These are phyloP conservation scores for Cairina moschata DNA, from an alignment of 2,113 vertebrate genomes.

Conservation along the genomic window DNA sequence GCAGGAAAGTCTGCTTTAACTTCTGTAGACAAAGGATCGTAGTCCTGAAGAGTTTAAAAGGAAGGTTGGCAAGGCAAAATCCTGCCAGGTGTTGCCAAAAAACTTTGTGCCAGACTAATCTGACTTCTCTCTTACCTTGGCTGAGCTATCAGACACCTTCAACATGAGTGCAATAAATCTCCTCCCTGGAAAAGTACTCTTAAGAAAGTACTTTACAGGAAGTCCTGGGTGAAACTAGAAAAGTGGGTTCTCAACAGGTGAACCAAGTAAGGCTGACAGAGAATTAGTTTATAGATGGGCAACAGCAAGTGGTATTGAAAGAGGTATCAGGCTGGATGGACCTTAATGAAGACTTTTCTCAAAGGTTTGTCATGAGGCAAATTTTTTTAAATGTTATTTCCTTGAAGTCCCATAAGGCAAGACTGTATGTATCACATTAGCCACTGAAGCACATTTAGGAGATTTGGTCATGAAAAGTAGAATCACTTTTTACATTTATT, in stretches of 20 bases:
- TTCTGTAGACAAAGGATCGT: not conserved
- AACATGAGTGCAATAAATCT: not conserved
- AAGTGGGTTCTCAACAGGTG: not conserved
- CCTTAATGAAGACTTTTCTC: not conserved
- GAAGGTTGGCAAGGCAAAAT: not conserved
- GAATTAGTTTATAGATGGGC: not conserved
- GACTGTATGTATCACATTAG: not conserved
- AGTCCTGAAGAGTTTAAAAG: not conserved
- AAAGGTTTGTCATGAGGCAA: not conserved
- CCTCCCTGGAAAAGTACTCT: not conserved
- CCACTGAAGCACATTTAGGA: not conserved
- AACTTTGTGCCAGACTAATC: not conserved
- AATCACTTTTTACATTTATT: not conserved
- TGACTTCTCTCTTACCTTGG: not conserved
- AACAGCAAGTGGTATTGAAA: not conserved
- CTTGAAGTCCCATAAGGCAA: not conserved
- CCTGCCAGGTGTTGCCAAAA: slow-evolving; percentile 12
- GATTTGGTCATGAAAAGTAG: not conserved
- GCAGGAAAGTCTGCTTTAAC: not conserved
- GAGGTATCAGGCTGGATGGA: not conserved
- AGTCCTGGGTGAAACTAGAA: not conserved
- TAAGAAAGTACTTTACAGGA: slow-evolving; percentile 1
- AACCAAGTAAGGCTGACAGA: not conserved
- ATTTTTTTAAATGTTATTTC: not conserved
- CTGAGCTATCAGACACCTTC: not conserved